Percentiles rank a stretch among this genome's conserved stretches.
phyloP scores from a whole-genome alignment of 2,113 vertebrate genomes.

The Neotragus pygmaeus region DNA sequence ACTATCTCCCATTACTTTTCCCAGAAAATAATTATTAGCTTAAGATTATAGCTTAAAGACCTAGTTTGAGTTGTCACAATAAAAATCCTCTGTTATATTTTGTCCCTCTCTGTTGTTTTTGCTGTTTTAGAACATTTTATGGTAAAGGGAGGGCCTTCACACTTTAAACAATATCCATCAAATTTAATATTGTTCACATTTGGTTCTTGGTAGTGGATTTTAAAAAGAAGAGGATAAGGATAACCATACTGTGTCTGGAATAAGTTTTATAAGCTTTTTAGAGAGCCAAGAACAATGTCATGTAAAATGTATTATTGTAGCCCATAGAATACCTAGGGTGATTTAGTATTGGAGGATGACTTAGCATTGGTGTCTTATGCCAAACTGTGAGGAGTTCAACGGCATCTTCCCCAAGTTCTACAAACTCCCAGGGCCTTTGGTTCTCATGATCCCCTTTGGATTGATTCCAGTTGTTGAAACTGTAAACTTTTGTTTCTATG shows the following conservation, averaged over 20 bases:
- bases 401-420: neutral
- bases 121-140: neutral
- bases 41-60: neutral
- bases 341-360: neutral
- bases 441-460: neutral
- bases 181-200: neutral
- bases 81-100: neutral
- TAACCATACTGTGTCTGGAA: neutral
- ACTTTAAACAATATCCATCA: neutral
- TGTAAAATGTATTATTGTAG: neutral
- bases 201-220: neutral
- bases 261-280: neutral
- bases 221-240: neutral
- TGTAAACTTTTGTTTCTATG: neutral
- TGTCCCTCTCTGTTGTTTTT: neutral
- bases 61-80: neutral
- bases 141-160: neutral
- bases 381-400: slow-evolving; percentile 8
- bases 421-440: neutral
- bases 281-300: neutral
- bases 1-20: neutral
- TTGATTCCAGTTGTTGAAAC: neutral
- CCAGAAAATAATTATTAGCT: neutral
- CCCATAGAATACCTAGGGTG: neutral
- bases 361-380: neutral